Evolutionary conservation across 2,888 invertebrate genomes (phyloP).

Genomic region (Stenotaenia linearis): DNA sequence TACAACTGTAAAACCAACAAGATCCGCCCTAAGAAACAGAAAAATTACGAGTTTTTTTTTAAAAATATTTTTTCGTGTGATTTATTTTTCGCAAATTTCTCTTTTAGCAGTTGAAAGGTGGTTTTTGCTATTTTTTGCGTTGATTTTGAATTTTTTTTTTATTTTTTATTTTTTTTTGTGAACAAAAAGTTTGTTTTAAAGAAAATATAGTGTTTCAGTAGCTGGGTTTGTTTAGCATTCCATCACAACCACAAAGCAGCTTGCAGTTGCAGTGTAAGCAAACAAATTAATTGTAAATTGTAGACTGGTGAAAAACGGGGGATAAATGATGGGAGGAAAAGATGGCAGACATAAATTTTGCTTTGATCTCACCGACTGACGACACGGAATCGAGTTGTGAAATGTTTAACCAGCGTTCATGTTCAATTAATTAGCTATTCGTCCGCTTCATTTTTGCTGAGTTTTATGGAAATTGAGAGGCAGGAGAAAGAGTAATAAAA

Average conservation of each 20-base stretch:
- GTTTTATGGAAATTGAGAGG: not conserved
- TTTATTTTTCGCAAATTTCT: not conserved
- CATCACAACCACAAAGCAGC: slow-evolving; percentile 16
- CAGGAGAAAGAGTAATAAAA: not conserved
- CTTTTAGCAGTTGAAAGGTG: not conserved
- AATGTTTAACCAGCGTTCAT: not conserved
- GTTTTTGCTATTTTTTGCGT: not conserved
- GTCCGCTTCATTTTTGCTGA: not conserved
- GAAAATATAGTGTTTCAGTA: not conserved
- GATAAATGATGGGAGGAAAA: slow-evolving; percentile 2
- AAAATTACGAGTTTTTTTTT: not conserved
- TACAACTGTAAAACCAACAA: slow-evolving; percentile 16
- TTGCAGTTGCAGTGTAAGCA: not conserved
- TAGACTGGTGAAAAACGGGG: slow-evolving; percentile 12
- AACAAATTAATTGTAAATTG: slow-evolving; percentile 21
- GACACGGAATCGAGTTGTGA: not conserved
- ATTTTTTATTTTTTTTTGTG: not conserved
- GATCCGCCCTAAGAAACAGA: not conserved
- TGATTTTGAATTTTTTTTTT: not conserved
- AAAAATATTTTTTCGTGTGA: not conserved
- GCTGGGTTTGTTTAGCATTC: not conserved
- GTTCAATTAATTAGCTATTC: slow-evolving; percentile 11
- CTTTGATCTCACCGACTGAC: not conserved
- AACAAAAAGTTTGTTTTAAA: not conserved
- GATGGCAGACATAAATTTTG: not conserved